Evolutionary conservation across 1,140 invertebrate genomes (phyloP).

Genomic region (Drosophila tani): DNA sequence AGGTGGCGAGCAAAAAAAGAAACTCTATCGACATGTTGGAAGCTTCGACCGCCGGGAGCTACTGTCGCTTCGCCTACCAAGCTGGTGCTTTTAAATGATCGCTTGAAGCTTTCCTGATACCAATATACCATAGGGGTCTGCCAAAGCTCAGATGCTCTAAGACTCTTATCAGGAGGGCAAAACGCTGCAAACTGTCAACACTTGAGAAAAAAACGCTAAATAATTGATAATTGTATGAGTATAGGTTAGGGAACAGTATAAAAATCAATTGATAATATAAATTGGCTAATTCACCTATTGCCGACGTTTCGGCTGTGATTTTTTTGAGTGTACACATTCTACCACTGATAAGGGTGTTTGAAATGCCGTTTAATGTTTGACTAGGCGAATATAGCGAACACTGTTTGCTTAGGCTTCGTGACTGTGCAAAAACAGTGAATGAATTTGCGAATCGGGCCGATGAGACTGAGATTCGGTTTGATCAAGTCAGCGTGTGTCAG

Average conservation of each 20-base stretch:
- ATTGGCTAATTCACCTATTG: no score
- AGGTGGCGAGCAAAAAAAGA: constrained; percentile 42
- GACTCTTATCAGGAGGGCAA: background rate
- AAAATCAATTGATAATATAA: background rate
- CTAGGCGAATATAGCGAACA: background rate
- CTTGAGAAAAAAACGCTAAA: background rate
- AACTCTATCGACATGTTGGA: constrained; percentile 53
- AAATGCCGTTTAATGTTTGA: constrained; percentile 17
- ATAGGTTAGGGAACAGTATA: background rate
- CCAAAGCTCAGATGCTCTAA: background rate
- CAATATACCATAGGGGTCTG: background rate
- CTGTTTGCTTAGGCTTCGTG: constrained; percentile 15
- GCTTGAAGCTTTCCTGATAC: constrained; percentile 16
- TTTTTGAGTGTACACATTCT: background rate
- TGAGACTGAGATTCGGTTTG: background rate
- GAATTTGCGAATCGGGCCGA: background rate
- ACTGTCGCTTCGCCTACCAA: constrained; percentile 11
- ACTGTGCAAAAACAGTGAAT: constrained; percentile 18
- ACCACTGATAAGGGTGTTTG: background rate
- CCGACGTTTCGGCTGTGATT: background rate
- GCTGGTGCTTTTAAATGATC: constrained; percentile 19
- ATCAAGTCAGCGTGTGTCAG: constrained; percentile 21
- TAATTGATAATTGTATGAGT: no score
- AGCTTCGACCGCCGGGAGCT: background rate
- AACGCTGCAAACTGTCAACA: background rate